Evolutionary conservation across 2,113 vertebrate species (phyloP).

Genomic region (Hylia prasina): DNA sequence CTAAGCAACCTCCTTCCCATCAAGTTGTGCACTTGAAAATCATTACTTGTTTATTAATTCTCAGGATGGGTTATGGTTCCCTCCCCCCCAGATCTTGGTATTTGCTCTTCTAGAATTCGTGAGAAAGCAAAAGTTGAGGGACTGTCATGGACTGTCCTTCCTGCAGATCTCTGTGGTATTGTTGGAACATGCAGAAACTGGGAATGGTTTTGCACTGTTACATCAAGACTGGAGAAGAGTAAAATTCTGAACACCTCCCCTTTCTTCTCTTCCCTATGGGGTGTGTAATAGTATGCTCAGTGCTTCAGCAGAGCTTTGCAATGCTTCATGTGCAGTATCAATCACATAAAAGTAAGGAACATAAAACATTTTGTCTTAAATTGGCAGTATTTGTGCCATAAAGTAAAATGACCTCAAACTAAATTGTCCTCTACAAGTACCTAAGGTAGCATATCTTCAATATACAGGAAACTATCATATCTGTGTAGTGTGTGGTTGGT

Average conservation of each 20-base stretch:
- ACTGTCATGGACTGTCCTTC: accelerated
- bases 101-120: not conserved
- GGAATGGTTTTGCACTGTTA: not conserved
- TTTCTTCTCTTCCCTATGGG: not conserved
- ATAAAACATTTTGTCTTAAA: not conserved
- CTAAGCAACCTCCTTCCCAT: not conserved
- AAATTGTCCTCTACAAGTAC: not conserved
- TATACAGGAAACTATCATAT: not conserved
- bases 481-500: not conserved
- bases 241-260: not conserved
- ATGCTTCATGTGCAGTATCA: not conserved
- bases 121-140: not conserved
- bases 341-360: not conserved
- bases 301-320: not conserved
- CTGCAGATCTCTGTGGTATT: not conserved
- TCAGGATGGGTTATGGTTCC: not conserved
- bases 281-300: not conserved
- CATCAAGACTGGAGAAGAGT: not conserved
- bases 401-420: not conserved
- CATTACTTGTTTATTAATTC: not conserved
- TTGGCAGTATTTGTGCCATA: not conserved
- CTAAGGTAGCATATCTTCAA: not conserved
- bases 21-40: not conserved
- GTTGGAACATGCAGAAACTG: not conserved
- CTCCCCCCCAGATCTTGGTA: not conserved